Base-by-base conservation (phyloP, 2,797 vertebrate species). In the Apogon talboti region DNA sequence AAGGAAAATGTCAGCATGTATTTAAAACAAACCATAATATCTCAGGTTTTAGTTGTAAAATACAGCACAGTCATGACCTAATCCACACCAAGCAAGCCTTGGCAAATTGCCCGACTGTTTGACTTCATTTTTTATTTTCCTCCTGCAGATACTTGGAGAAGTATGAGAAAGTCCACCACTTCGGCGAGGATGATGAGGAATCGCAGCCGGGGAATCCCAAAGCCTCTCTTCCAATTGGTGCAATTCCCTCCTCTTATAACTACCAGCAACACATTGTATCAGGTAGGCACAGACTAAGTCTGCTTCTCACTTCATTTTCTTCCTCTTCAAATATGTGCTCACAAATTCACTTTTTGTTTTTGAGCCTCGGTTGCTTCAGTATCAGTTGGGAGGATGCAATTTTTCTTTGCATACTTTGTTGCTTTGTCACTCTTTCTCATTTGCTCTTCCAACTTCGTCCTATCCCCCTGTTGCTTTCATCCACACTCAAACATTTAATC, bases 101-200 rank as follows among this genome's bases (percentile, higher is more conserved):
- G 10, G 21, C 58, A 57, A 35, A 54, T 46, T 0, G 0, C 59
- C 12, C 48, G 6, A 30, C 16, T 54, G 16, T 12, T 15, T 40
- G 40, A 13, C 2, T n/a, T 12, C 12, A 43, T 69, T 18, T 15
- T 4, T 16, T 7, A 11, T 3, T n/a, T 5, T 14, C 14, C 11
- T n/a, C 28, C 21, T 64, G 18, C 93, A 98, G 98, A 91, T 99
- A 99, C 93, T 93, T 99, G 92, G 98, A 99, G 94, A 99, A 98
- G 82, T 99, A 99, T 84, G 98, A 99, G 90, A 99, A 99, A 93
- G 98, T 99, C 85, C 98, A 99, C 95, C 98, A 99, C 93, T 99
- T 99, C 87, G 98, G 98, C 79, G 98, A 99, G 90, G 98, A 99
- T 79, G 98, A 99, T 79, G 98, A 99, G 76, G 98, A 99, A 89